Percentiles rank a stretch among this genome's conserved stretches.
phyloP scores from a whole-genome alignment of 2,113 vertebrate genomes.

The Urocitellus parryii region DNA sequence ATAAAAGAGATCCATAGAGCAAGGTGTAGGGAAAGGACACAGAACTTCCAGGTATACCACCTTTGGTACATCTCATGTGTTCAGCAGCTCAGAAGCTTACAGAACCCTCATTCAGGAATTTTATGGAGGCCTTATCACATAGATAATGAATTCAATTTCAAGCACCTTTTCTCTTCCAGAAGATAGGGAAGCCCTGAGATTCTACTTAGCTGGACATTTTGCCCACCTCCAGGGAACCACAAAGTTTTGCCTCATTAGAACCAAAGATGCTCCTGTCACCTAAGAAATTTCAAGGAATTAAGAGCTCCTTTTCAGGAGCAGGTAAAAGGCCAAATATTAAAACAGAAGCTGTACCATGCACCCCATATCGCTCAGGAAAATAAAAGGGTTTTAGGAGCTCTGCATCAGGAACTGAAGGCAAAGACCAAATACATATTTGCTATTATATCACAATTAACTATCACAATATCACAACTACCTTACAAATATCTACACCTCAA shows the following conservation, averaged over 20 bases:
- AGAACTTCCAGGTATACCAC: rapidly evolving
- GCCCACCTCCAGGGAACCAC: rapidly evolving
- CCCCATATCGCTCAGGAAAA: not conserved
- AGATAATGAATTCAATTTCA: not conserved
- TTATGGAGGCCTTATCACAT: not conserved
- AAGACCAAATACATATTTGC: not conserved
- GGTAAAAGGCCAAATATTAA: not conserved
- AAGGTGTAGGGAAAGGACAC: rapidly evolving
- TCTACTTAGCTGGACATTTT: not conserved
- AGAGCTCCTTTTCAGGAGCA: not conserved
- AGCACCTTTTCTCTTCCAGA: not conserved
- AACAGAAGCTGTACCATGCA: not conserved
- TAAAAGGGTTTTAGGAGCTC: not conserved
- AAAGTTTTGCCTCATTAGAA: not conserved
- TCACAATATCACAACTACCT: not conserved
- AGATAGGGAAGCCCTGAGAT: not conserved
- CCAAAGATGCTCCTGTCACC: not conserved
- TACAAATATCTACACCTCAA: not conserved
- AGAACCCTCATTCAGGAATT: too few species aligned
- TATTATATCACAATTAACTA: not conserved
- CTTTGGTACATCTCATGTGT: not conserved
- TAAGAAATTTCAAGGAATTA: not conserved
- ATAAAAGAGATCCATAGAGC: too few species aligned
- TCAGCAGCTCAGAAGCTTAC: not conserved
- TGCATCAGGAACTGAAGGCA: not conserved